phyloP scores from a whole-genome alignment of 23 tunicate species.

The Trididemnum miniatum region DNA sequence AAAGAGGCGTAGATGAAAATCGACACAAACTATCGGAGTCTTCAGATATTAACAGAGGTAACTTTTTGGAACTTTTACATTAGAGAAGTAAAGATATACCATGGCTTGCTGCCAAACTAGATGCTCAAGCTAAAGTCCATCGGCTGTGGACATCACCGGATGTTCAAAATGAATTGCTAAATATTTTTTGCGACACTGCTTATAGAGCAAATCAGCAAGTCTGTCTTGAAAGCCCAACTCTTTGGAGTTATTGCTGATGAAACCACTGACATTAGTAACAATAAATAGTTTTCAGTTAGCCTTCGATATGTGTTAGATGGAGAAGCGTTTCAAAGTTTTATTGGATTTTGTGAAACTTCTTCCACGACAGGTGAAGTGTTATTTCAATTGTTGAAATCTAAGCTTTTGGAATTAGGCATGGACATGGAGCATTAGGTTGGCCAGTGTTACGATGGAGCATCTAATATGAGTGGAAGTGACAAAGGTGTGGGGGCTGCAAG shows the following conservation, averaged over 20 bases:
- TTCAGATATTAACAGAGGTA: constrained; percentile 18
- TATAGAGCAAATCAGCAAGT: background rate
- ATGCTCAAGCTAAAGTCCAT: background rate
- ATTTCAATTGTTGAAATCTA: background rate
- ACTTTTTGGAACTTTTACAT: constrained; percentile 27
- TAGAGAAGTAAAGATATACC: constrained; percentile 14
- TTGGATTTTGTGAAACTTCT: constrained; percentile 32
- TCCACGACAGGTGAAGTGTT: constrained; percentile 10
- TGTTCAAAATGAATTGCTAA: constrained; percentile 46
- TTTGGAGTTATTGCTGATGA: constrained; percentile 45
- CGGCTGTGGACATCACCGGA: background rate
- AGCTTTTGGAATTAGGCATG: background rate
- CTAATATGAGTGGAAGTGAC: constrained; percentile 16
- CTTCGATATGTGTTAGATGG: constrained; percentile 17
- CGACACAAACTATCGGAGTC: background rate
- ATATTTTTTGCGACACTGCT: constrained; percentile 4
- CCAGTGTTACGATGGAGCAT: constrained; percentile 32
- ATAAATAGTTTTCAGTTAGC: constrained; percentile 35
- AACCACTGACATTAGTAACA: constrained; percentile 33
- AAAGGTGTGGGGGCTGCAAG: constrained; percentile 30
- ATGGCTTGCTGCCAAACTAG: constrained; percentile 10
- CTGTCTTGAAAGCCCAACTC: background rate
- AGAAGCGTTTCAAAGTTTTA: background rate
- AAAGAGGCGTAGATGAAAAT: constrained; percentile 21
- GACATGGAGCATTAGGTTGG: constrained; percentile 1